Evolutionary conservation across 2,888 invertebrate species (phyloP).

Genomic region (Gortyna flavago): DNA sequence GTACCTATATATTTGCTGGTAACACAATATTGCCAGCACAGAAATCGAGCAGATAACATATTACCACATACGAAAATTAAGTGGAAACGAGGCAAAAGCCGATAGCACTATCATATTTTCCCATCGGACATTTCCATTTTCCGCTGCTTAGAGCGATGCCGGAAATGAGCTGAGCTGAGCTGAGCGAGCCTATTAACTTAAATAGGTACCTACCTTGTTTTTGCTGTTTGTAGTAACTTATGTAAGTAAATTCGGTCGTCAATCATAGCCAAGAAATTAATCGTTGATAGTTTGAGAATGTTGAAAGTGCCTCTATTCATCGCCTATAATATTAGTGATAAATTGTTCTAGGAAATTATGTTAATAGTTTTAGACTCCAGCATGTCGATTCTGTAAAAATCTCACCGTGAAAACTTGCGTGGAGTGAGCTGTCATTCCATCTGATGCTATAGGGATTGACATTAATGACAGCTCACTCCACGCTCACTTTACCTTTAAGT

Average conservation of each 20-base stretch:
- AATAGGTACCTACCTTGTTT: conserved; percentile 48
- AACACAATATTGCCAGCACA: conserved; percentile 21
- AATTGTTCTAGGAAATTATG: conserved; percentile 31
- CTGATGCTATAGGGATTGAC: too few species aligned
- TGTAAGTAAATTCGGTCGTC: conserved; percentile 25
- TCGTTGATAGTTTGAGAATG: conserved; percentile 35
- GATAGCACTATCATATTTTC: conserved; percentile 66
- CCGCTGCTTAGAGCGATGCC: conserved; percentile 61
- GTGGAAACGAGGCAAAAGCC: conserved; percentile 46
- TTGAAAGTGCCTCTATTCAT: conserved; percentile 29
- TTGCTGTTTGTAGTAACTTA: conserved; percentile 27
- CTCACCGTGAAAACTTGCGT: too few species aligned
- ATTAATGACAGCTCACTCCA: too few species aligned
- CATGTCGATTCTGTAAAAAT: too few species aligned
- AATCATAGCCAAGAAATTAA: conserved; percentile 37
- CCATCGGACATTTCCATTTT: conserved; percentile 67
- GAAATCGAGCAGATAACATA: conserved; percentile 20
- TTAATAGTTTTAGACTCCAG: conserved; percentile 10
- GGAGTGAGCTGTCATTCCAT: too few species aligned
- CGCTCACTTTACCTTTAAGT: too few species aligned
- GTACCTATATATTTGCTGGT: conserved; percentile 12
- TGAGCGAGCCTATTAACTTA: conserved; percentile 36
- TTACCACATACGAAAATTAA: conserved; percentile 53
- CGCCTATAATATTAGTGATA: not conserved
- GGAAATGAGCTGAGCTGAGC: conserved; percentile 53